Base-by-base conservation (phyloP, 2,888 invertebrate species). In the Empis stercorea region DNA sequence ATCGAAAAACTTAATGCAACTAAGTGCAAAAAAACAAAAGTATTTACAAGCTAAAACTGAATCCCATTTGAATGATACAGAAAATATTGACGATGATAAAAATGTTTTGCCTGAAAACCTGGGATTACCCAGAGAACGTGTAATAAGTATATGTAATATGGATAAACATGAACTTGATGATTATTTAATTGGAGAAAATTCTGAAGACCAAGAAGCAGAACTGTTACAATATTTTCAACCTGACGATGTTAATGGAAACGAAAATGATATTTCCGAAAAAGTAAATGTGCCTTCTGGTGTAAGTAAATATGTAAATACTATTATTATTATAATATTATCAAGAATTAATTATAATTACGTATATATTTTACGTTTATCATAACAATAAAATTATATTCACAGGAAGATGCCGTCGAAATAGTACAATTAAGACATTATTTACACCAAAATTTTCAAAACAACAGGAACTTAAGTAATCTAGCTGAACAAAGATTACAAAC, bases 181-280 rank as follows among this genome's bases (percentile, higher is more conserved):
- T 68, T 87, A 87, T 64, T 72, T 87, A 54, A 81, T 82, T 64
- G 81, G 80, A 54, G 84, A 82, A 52, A 78, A 78, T 55, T 81
- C 79, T 65, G 84, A 86, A 61, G 85, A 84, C 59, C 85, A 84
- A 61, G 87, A 88, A 65, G 87, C 87, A 61, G 88, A 88, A 69
- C 70, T 89, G 57, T 73, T 86, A 64, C 84, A 86, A 70, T 88
- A 87, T 71, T 87, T 87, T 68, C 82, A 64, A 64, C 66, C 54
- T 68, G 69, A 59, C 63, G 65, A 57, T 20, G 20, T 20, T 20
- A 20, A 20, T 20, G 56, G 65, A 62, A 66, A 65, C 64, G 65
- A 65, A 48, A 52, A 53, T 43, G 51, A 50, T 42, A 47, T 50
- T 27, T 48, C 45, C 44, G 50, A 50, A 20, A 45, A 20, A 20